Percentiles rank a stretch among this genome's conserved stretches.
Evolutionary conservation across 2,888 invertebrate species (phyloP).

Genomic region (Smittia aterrima): DNA sequence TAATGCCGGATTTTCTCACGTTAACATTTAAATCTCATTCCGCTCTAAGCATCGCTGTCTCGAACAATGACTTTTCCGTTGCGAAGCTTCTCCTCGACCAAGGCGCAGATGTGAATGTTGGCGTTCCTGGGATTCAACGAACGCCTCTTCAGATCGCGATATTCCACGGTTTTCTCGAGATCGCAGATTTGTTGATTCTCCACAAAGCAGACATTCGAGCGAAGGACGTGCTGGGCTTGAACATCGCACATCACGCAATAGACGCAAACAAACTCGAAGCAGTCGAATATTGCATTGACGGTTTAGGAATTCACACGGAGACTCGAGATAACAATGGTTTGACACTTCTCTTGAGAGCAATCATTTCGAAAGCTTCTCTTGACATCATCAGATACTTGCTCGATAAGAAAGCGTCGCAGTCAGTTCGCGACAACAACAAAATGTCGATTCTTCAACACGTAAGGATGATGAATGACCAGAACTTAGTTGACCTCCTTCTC

Average conservation of each 20-base stretch:
- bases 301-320: slow-evolving; percentile 18
- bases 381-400: slow-evolving; percentile 16
- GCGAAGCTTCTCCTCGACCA: slow-evolving; percentile 19
- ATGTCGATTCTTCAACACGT: slow-evolving; percentile 28
- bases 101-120: slow-evolving; percentile 29
- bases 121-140: slow-evolving; percentile 8
- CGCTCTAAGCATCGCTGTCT: slow-evolving; percentile 17
- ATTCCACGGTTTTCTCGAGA: slow-evolving; percentile 25
- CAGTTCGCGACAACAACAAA: slow-evolving; percentile 14
- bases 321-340: slow-evolving; percentile 5
- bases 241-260: slow-evolving; percentile 21
- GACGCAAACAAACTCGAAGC: slow-evolving; percentile 11
- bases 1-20: slow-evolving; percentile 24
- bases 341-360: slow-evolving; percentile 8
- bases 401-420: slow-evolving; percentile 19
- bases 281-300: slow-evolving; percentile 22
- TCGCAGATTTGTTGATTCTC: slow-evolving; percentile 1
- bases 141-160: slow-evolving; percentile 16
- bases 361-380: background rate
- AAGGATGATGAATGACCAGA: background rate
- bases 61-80: slow-evolving; percentile 18
- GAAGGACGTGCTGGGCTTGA: background rate
- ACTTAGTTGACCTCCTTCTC: background rate
- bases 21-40: slow-evolving; percentile 20
- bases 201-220: slow-evolving; percentile 14